Evolutionary conservation across 2,888 invertebrate species (phyloP).

Genomic region (Ceraclea dissimilis): DNA sequence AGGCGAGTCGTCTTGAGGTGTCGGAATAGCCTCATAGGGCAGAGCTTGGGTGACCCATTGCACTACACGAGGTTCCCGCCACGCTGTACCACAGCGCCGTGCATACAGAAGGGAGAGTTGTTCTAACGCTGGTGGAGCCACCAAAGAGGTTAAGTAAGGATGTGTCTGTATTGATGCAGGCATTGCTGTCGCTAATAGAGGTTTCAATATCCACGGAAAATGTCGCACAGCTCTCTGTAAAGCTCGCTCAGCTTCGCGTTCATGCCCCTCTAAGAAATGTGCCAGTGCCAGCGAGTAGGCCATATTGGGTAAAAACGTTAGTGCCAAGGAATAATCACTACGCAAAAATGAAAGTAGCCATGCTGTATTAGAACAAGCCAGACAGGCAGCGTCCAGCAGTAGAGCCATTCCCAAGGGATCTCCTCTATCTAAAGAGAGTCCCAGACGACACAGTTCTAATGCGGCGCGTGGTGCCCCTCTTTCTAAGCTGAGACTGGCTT

Average conservation of each 20-base stretch:
- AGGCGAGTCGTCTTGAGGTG: not conserved
- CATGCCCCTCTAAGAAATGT: not conserved
- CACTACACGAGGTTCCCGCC: not conserved
- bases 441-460: not conserved
- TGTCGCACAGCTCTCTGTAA: not conserved
- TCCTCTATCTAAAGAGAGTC: not conserved
- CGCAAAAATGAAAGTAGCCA: not conserved
- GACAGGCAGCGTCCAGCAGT: not conserved
- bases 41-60: not conserved
- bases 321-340: not conserved
- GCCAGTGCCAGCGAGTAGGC: not conserved
- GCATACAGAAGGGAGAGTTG: not conserved
- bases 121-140: not conserved
- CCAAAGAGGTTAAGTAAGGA: not conserved
- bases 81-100: not conserved
- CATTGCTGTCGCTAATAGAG: not conserved
- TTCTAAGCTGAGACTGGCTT: not conserved
- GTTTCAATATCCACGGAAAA: not conserved
- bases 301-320: not conserved
- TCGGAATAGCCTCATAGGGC: not conserved
- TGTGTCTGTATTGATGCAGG: not conserved
- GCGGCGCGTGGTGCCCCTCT: not conserved
- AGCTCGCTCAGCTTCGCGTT: not conserved
- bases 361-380: not conserved
- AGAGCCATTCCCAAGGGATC: slow-evolving; percentile 1